phyloP scores from a whole-genome alignment of 1,140 invertebrate genomes.

The Scaptomyza pallida region DNA sequence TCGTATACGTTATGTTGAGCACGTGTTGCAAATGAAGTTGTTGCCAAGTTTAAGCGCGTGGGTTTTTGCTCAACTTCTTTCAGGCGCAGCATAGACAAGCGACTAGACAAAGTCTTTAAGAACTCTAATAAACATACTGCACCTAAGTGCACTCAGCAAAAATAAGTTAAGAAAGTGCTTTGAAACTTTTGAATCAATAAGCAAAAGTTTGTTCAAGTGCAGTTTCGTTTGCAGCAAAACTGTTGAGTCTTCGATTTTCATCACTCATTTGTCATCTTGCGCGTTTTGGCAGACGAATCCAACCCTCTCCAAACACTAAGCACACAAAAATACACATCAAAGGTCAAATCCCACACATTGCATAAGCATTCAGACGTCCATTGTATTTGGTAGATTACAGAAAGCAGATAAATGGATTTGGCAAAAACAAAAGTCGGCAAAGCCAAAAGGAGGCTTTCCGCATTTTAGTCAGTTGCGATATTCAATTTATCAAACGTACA shows the following conservation, averaged over 20 bases:
- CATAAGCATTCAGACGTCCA: conserved; percentile 46
- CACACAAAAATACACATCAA: conserved; percentile 16
- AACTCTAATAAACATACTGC: conserved; percentile 38
- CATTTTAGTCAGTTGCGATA: conserved; percentile 46
- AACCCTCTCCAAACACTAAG: background rate
- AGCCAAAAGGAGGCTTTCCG: conserved; percentile 29
- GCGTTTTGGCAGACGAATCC: conserved; percentile 31
- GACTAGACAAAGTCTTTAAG: conserved; percentile 19
- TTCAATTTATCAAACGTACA: conserved; percentile 73
- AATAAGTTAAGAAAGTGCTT: background rate
- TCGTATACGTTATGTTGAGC: conserved; percentile 48
- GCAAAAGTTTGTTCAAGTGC: background rate
- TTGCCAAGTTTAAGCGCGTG: conserved; percentile 11
- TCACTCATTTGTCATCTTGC: conserved; percentile 71
- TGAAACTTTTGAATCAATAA: background rate
- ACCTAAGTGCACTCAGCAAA: conserved; percentile 33
- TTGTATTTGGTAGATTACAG: conserved; percentile 54
- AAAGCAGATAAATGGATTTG: conserved; percentile 50
- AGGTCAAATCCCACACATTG: conserved; percentile 76
- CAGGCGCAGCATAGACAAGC: conserved; percentile 21
- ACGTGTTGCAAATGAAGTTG: conserved; percentile 29
- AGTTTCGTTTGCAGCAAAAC: conserved; percentile 30
- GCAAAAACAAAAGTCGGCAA: background rate
- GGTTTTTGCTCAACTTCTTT: background rate
- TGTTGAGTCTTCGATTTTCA: conserved; percentile 62